A percentile compares a stretch with the other conserved stretches of the same genome.
Evolutionary conservation across 2,113 vertebrate species (phyloP).

Genomic region (Thunnus maccoyii): DNA sequence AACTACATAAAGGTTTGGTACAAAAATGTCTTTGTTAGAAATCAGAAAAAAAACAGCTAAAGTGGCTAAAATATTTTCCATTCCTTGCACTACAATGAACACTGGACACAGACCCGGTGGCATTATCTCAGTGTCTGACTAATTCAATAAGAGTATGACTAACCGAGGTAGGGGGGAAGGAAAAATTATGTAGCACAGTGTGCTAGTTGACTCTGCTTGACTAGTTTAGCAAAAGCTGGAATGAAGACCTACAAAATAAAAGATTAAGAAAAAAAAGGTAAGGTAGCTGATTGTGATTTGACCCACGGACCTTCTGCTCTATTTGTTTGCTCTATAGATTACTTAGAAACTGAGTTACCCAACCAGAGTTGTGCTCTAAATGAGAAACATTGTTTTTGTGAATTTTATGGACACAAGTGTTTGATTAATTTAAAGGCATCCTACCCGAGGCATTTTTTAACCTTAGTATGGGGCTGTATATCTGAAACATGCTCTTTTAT

Average conservation of each 20-base stretch:
- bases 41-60: background rate
- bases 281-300: background rate
- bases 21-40: background rate
- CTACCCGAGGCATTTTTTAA: constrained; percentile 8
- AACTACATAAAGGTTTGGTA: background rate
- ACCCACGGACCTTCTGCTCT: too few relatives aligned
- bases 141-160: constrained; percentile 35
- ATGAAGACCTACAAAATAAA: background rate
- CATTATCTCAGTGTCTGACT: constrained; percentile 28
- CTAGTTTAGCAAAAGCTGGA: constrained; percentile 11
- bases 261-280: background rate
- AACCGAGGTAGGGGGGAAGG: constrained; percentile 9
- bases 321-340: too few relatives aligned
- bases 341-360: too few relatives aligned
- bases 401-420: background rate
- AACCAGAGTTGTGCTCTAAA: background rate
- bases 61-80: constrained; percentile 14
- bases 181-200: background rate
- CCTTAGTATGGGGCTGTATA: background rate
- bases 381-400: background rate
- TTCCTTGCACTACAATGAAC: constrained; percentile 30
- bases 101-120: constrained; percentile 11
- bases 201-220: constrained; percentile 2
- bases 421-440: background rate
- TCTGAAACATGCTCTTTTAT: constrained; percentile 19